A percentile compares a stretch with the other conserved stretches of the same genome.
Conservation (phyloP, 30 jellyfish, hydroid and myxozoan genomes). For the Hydra vulgaris region DNA sequence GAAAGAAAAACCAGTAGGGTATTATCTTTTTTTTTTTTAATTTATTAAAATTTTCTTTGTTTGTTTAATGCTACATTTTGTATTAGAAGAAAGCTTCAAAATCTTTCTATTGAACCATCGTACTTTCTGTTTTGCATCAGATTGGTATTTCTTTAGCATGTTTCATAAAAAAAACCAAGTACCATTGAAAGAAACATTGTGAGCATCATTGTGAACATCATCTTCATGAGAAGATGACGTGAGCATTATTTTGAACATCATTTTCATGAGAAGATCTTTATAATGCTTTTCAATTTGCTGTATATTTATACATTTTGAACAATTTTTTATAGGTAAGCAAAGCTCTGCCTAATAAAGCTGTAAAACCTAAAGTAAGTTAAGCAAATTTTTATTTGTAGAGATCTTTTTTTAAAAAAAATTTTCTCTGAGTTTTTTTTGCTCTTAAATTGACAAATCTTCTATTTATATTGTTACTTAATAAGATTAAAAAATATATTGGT, state of each 20-base stretch:
- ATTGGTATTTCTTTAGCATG: neutral
- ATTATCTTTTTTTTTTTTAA: too few species aligned
- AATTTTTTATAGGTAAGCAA: neutral
- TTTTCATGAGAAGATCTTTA: neutral
- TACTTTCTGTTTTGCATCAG: neutral
- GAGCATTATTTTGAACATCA: too few species aligned
- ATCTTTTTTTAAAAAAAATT: neutral
- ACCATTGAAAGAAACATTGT: neutral
- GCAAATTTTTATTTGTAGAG: neutral
- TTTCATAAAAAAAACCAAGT: neutral
- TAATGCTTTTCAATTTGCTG: neutral
- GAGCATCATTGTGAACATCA: too few species aligned
- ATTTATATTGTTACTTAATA: neutral
- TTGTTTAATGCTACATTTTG: neutral
- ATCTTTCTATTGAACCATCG: neutral
- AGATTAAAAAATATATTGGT: neutral
- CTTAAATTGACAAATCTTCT: neutral
- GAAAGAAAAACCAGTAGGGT: neutral
- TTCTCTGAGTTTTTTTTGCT: neutral
- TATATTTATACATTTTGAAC: neutral
- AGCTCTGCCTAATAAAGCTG: constrained; percentile 1
- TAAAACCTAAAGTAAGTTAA: neutral
- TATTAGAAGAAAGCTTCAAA: neutral
- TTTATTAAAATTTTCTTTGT: too few species aligned
- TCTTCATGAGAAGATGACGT: neutral